Evolutionary conservation across 1,140 invertebrate genomes (phyloP).

Genomic region (Teleogryllus occipitalis): DNA sequence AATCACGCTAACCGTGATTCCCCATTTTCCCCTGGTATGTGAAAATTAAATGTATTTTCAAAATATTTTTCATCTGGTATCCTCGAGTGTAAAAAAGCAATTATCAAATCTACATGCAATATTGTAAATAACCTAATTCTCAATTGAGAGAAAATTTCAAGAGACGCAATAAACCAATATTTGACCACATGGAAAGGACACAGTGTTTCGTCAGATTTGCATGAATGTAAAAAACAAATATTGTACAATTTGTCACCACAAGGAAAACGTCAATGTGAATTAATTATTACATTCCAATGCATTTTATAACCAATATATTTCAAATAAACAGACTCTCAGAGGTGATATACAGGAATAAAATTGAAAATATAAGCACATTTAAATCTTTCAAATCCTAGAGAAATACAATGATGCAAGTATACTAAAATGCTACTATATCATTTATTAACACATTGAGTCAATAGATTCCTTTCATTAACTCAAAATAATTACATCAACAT

Average conservation of each 20-base stretch:
- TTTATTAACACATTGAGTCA: neutral
- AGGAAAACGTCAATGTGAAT: neutral
- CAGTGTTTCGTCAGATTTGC: too few species aligned
- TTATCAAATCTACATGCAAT: too few species aligned
- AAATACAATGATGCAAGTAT: conserved; percentile 5
- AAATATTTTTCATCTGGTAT: too few species aligned
- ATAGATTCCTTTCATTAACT: neutral
- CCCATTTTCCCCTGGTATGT: too few species aligned
- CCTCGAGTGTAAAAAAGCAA: too few species aligned
- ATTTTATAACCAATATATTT: neutral
- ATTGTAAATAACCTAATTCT: too few species aligned
- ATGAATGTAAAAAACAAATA: too few species aligned
- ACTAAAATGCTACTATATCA: neutral
- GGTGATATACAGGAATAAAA: neutral
- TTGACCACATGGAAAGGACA: too few species aligned
- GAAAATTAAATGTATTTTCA: too few species aligned
- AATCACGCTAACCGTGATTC: too few species aligned
- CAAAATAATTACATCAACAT: neutral
- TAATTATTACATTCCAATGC: neutral
- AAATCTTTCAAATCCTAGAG: neutral
- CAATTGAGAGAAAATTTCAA: too few species aligned
- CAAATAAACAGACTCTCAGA: neutral
- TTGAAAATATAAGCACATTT: conserved; percentile 3
- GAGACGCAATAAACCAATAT: too few species aligned
- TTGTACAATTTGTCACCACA: neutral